phyloP scores from a whole-genome alignment of 2,888 invertebrate species.

The Macrophya annulata region DNA sequence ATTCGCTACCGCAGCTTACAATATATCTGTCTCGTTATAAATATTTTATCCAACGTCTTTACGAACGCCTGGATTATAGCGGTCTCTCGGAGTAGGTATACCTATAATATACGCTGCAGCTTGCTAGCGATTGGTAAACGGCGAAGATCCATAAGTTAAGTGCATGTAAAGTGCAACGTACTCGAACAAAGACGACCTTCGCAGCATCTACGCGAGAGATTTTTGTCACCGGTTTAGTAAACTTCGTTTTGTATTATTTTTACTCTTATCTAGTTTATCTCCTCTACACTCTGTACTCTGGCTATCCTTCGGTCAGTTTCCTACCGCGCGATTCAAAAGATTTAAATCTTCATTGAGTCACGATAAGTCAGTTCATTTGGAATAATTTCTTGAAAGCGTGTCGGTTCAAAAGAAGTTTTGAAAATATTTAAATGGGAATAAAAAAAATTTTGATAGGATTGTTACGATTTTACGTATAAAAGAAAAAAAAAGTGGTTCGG shows the following conservation, averaged over 20 bases:
- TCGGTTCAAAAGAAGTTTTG: background rate
- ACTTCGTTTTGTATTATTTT: background rate
- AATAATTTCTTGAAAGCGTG: background rate
- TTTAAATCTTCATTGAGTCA: background rate
- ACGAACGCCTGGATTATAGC: background rate
- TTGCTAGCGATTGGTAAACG: background rate
- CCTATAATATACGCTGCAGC: background rate
- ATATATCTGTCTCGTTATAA: background rate
- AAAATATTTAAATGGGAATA: background rate
- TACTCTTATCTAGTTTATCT: background rate
- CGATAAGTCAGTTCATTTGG: background rate
- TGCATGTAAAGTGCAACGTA: constrained; percentile 36
- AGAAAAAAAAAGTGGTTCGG: background rate
- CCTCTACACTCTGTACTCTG: background rate
- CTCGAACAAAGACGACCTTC: constrained; percentile 53
- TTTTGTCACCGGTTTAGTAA: constrained; percentile 32
- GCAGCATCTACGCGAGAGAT: background rate
- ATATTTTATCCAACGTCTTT: background rate
- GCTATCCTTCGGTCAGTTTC: background rate
- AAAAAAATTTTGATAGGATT: background rate
- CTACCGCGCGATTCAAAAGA: constrained; percentile 19
- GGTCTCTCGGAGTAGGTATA: background rate
- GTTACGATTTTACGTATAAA: background rate
- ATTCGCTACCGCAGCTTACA: background rate
- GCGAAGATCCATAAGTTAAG: constrained; percentile 21